A percentile compares a stretch with the other conserved stretches of the same genome.
These are phyloP conservation scores for Syndactyla subalaris DNA, from an alignment of 2,797 vertebrate species.

Conservation along the genomic window DNA sequence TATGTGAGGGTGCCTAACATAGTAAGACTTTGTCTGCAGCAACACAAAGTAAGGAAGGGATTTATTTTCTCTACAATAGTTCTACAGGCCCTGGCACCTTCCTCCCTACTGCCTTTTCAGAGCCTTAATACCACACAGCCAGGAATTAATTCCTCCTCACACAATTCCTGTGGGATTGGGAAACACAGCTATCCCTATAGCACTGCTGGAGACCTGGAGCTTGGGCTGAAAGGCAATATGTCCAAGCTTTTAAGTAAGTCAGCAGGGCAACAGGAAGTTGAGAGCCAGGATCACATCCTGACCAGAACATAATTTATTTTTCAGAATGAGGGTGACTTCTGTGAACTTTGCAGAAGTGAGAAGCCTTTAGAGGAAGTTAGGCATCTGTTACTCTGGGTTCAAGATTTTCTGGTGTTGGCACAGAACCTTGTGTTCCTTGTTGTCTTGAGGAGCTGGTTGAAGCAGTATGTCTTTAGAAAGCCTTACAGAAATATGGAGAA, in stretches of 20 bases:
- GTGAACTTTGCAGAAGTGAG: neutral
- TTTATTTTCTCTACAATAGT: neutral
- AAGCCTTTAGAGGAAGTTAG: neutral
- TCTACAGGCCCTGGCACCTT: neutral
- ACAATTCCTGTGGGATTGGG: neutral
- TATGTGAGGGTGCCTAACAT: neutral
- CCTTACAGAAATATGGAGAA: neutral
- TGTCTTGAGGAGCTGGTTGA: neutral
- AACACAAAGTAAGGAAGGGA: neutral
- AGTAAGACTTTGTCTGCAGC: neutral
- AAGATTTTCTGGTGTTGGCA: neutral
- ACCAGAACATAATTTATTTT: neutral
- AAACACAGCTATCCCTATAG: neutral
- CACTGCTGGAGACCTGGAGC: neutral
- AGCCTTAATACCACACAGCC: neutral
- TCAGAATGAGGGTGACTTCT: neutral
- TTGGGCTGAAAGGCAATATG: fast-evolving
- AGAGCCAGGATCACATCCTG: neutral
- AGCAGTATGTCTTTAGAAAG: neutral
- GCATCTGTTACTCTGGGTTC: neutral
- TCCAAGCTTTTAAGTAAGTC: neutral
- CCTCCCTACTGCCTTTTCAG: neutral
- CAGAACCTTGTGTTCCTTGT: neutral
- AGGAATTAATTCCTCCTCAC: neutral
- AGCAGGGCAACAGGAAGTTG: neutral